Base-by-base conservation (phyloP, 2,888 invertebrate genomes). In the Embidobia sp. region DNA sequence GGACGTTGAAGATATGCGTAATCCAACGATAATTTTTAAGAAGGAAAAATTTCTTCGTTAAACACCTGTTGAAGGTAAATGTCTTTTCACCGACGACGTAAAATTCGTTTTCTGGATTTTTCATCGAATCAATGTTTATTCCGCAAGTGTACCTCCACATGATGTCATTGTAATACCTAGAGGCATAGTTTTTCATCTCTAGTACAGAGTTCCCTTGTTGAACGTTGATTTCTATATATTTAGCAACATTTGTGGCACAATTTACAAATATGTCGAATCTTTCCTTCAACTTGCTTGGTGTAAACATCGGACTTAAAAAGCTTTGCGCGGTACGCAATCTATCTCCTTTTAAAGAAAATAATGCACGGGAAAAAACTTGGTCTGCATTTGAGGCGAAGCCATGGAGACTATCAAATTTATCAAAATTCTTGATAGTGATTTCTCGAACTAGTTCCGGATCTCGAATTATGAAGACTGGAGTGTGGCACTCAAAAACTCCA, bases 271-370 rank as follows among this genome's bases (percentile, higher is more conserved):
- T 86, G 0, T 90, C 90, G 82, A 91, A 88, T 91, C 92, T 91
- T 1, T 84, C 79, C 37, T 90, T 90, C 91, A 92, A 91, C 83
- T 92, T 92, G 57, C 91, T 91, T 3, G 91, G 88, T 0, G 92
- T 92, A 84, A 92, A 92, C 0, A 91, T 90, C 0, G 92, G 92
- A 16, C 91, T 91, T 13, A 92, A 79, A 0, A 91, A 89, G 0
- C 85, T 84, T 10, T 92, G 85, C 90, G 92, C 90, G 1, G 15
- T n/a, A 19, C 11, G 7, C 57, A 42, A 57, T 6, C 57, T 26
- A 1, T 90, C 89, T 7, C 90, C 92, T 0, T 63, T 67, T 0
- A 85, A 51, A 0, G 64, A 67, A 35, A 85, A 80, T 0, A 85
- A 57, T 29, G 81, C 81, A 0, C 80, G 82, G 0, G 63, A 80